Evolutionary conservation across 2,113 vertebrate genomes (phyloP), one percentile per base, ranked within the genome.

Genomic region (Casuarius casuarius): DNA sequence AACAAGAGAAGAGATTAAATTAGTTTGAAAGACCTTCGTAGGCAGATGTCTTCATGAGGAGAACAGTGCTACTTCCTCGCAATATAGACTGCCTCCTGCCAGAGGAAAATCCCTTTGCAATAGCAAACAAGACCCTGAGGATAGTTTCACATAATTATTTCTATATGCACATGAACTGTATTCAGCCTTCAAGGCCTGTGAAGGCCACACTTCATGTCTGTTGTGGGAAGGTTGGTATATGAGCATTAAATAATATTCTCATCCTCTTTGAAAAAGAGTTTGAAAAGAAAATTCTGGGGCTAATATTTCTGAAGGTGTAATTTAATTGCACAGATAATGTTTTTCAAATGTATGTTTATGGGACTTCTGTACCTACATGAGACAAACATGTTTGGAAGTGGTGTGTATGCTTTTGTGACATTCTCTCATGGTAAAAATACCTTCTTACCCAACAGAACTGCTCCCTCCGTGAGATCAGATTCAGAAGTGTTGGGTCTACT

Each of bases 361-460:
- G 81, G 54, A 73, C 23, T 74, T 85, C 11, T 12, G 10, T 42
- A 33, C 91, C 90, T 42, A 31, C 52, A 31, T 0, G 15, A 77
- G 77, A 89, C 0, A 1, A 63, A n/a, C 52, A 38, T 20, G 76
- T 95, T 71, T 26, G 89, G 51, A 68, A 91, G 87, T 4, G 3
- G n/a, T 78, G 56, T 65, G 72, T 68, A 78, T 85, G 75, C 61
- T 95, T 91, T 83, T 92, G 28, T 67, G 38, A 44, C 59, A 40
- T 68, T 52, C 61, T 87, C 84, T 85, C 42, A 14, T 23, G 87
- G 92, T 88, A 97, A 97, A 97, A 96, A 95, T 94, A 95, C 65
- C 74, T 85, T 66, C 16, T 29, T 56, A 73, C 25, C 54, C 77
- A 89, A 54, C 9, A 40, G 83, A 96, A 84, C 40, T 67, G 77